Conservation (phyloP, 2,888 invertebrate species). For the Drosophila anceps region DNA sequence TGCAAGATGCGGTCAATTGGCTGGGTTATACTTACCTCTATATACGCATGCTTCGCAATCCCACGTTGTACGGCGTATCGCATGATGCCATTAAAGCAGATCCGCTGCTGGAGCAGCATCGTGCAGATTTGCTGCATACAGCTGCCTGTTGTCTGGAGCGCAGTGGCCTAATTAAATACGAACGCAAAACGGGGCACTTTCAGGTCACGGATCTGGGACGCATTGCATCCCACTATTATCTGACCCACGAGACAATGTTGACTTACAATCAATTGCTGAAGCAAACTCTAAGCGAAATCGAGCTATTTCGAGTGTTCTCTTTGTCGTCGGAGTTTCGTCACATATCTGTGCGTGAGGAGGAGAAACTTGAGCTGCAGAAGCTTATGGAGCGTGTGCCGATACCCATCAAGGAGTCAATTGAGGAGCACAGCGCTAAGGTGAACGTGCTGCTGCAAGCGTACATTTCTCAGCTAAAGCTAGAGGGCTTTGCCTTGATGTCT, state of each 20-base stretch:
- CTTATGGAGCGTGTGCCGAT: constrained; percentile 97
- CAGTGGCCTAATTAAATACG: constrained; percentile 97
- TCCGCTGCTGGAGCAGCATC: constrained; percentile 92
- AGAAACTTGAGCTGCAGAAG: constrained; percentile 98
- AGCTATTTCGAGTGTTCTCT: constrained; percentile 98
- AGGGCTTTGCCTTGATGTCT: constrained; percentile 99
- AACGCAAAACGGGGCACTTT: constrained; percentile 95
- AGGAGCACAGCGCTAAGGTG: constrained; percentile 97
- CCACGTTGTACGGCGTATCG: constrained; percentile 95
- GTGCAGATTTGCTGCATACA: constrained; percentile 98
- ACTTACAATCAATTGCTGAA: constrained; percentile 98
- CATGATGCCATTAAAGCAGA: constrained; percentile 93
- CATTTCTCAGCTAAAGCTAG: constrained; percentile 98
- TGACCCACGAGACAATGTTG: constrained; percentile 98
- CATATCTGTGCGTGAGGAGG: constrained; percentile 97
- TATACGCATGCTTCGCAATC: constrained; percentile 96
- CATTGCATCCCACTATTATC: constrained; percentile 99
- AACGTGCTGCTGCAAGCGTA: constrained; percentile 98
- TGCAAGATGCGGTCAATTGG: constrained; percentile 96
- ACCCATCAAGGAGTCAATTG: constrained; percentile 99
- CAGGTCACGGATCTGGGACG: constrained; percentile 97
- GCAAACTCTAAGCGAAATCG: constrained; percentile 98
- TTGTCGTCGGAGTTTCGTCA: constrained; percentile 98
- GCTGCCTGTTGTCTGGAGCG: constrained; percentile 96
- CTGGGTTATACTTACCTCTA: constrained; percentile 98